A percentile compares a stretch with the other conserved stretches of the same genome.
Conservation (phyloP, 2,113 vertebrate species). For the Cololabis saira region DNA sequence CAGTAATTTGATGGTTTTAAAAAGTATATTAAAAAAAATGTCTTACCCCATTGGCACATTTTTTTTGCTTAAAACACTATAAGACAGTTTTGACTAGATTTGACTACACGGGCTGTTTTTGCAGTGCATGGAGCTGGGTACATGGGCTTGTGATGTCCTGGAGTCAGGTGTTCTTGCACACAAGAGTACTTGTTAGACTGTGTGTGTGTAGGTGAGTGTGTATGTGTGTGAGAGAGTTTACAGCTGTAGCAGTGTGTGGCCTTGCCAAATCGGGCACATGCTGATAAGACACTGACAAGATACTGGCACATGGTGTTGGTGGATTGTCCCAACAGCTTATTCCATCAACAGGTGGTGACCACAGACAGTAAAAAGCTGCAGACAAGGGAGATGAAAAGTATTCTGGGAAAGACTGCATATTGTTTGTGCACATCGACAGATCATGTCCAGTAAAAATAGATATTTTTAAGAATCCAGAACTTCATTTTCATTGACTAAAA, state of each 20-base stretch:
- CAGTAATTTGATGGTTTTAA: too few species aligned
- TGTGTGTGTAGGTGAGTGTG: not conserved
- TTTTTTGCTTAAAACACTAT: too few species aligned
- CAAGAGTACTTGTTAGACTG: slow-evolving; percentile 12
- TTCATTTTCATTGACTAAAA: too few species aligned
- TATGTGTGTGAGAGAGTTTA: slow-evolving; percentile 65
- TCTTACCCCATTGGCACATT: too few species aligned
- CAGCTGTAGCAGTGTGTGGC: slow-evolving; percentile 78
- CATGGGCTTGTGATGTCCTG: slow-evolving; percentile 15
- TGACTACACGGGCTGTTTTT: too few species aligned
- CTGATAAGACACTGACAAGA: slow-evolving; percentile 77
- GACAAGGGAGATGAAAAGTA: slow-evolving; percentile 3
- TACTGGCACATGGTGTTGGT: slow-evolving; percentile 56
- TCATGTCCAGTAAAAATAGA: too few species aligned
- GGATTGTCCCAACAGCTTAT: slow-evolving; percentile 48
- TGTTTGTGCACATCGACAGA: too few species aligned
- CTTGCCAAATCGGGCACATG: slow-evolving; percentile 69
- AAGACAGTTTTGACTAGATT: too few species aligned
- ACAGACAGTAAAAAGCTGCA: slow-evolving; percentile 1
- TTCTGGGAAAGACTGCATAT: not conserved
- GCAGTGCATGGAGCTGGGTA: too few species aligned
- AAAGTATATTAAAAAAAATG: too few species aligned
- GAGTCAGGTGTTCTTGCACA: slow-evolving; percentile 14
- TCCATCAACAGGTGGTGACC: slow-evolving; percentile 46
- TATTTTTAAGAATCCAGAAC: too few species aligned